These are phyloP conservation scores for Stenurella melanura DNA, from an alignment of 2,888 invertebrate species.

Conservation along the genomic window DNA sequence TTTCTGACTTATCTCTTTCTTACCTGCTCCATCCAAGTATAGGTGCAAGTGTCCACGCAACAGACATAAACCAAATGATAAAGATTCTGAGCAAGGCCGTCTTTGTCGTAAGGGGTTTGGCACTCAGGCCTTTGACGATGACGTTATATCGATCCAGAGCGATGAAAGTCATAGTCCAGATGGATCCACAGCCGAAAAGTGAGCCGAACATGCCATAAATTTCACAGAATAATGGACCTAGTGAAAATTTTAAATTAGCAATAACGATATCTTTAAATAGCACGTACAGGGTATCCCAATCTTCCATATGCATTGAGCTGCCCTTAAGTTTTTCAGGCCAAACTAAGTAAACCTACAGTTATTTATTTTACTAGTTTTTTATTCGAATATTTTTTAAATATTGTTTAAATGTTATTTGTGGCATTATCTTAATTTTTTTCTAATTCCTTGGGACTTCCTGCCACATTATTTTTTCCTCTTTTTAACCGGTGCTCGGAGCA, in stretches of 20 bases:
- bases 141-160: constrained; percentile 95
- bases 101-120: constrained; percentile 88
- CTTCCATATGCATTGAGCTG: no score
- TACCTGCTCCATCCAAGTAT: constrained; percentile 91
- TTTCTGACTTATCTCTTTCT: constrained; percentile 7
- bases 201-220: constrained; percentile 92
- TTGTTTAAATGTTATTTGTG: no score
- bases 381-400: no score
- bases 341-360: no score
- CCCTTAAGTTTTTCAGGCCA: no score
- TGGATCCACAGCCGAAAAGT: constrained; percentile 91
- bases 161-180: constrained; percentile 95
- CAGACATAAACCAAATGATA: constrained; percentile 85
- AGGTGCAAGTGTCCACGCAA: constrained; percentile 88
- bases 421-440: no score
- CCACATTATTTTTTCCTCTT: no score
- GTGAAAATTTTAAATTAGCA: not conserved
- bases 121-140: constrained; percentile 92
- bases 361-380: no score
- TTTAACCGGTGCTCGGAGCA: no score
- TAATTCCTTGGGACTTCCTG: no score
- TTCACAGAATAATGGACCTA: constrained; percentile 89
- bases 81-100: constrained; percentile 86
- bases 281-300: no score
- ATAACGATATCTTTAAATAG: not conserved